phyloP scores from a whole-genome alignment of 2,113 vertebrate genomes.

The Psophia crepitans region DNA sequence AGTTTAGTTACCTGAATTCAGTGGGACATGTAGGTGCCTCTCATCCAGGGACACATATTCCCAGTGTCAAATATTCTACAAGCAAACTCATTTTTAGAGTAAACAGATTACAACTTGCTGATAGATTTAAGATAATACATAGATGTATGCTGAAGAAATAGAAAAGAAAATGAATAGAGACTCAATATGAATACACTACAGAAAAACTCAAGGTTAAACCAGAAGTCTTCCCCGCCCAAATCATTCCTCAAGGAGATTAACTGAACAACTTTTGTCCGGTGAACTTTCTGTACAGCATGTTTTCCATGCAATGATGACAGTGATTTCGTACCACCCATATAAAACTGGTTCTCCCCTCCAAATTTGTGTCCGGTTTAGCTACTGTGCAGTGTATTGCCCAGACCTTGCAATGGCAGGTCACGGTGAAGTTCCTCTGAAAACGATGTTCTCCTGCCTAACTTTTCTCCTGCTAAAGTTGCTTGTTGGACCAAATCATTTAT shows the following conservation, averaged over 20 bases:
- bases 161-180: background rate
- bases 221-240: background rate
- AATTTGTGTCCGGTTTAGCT: background rate
- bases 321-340: background rate
- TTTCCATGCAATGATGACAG: background rate
- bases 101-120: background rate
- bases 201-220: background rate
- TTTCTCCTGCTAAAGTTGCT: background rate
- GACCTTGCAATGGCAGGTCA: background rate
- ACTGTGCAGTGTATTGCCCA: background rate
- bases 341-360: background rate
- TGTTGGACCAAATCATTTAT: background rate
- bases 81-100: background rate
- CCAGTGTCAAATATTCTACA: background rate
- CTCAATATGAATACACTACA: background rate
- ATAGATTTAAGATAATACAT: too few relatives aligned
- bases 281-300: background rate
- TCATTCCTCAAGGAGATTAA: background rate
- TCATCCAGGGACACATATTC: background rate
- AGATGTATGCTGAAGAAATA: background rate
- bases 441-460: background rate
- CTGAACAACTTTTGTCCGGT: accelerated
- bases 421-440: background rate
- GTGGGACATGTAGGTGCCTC: background rate
- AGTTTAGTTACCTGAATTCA: background rate